phyloP scores from a whole-genome alignment of 64 coral and sea anemone genomes.

The Platygyra sinensis region DNA sequence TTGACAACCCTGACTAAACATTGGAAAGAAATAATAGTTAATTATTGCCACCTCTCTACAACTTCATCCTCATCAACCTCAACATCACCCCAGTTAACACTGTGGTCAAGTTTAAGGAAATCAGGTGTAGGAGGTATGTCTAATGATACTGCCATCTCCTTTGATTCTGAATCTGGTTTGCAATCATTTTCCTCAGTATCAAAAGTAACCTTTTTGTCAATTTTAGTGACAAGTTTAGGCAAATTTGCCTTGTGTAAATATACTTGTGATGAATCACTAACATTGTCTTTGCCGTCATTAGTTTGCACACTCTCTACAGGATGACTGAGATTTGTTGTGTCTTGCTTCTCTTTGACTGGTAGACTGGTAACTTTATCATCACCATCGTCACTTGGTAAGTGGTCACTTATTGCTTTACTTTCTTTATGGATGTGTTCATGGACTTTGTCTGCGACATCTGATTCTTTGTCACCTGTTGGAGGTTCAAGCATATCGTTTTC shows the following conservation, averaged over 20 bases:
- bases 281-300: not conserved
- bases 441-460: not conserved
- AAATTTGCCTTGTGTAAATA: not conserved
- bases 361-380: not conserved
- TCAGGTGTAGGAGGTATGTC: slow-evolving; percentile 28
- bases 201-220: slow-evolving; percentile 26
- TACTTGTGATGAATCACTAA: not conserved
- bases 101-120: not conserved
- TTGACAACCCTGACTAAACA: not conserved
- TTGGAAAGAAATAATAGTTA: not conserved
- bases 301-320: not conserved
- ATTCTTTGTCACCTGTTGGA: not conserved
- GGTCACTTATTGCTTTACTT: not conserved
- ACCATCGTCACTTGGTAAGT: not conserved
- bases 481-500: not conserved
- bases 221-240: not conserved
- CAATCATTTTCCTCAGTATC: slow-evolving; percentile 1
- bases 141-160: not conserved
- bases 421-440: not conserved
- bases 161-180: not conserved
- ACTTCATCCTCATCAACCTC: not conserved
- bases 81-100: not conserved
- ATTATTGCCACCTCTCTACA: not conserved
- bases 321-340: not conserved
- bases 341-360: not conserved